A percentile compares a stretch with the other conserved stretches of the same genome.
These are phyloP conservation scores for Phytoseiulus persimilis DNA, from an alignment of 2,888 invertebrate species.

Conservation along the genomic window DNA sequence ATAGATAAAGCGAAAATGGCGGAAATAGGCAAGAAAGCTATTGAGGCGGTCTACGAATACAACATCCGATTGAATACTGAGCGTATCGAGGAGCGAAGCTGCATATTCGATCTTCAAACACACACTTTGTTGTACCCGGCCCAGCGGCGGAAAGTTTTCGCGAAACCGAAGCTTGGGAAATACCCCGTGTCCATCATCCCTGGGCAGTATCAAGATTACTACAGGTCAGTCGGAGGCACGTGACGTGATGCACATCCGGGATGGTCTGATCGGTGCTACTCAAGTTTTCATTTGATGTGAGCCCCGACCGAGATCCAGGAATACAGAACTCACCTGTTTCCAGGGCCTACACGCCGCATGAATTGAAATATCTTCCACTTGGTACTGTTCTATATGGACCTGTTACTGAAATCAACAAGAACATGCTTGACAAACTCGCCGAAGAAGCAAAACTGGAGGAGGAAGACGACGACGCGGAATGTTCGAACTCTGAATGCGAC, in stretches of 20 bases:
- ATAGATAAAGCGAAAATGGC: conserved; percentile 49
- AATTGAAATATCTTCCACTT: conserved; percentile 82
- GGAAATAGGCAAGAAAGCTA: conserved; percentile 70
- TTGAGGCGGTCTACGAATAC: conserved; percentile 77
- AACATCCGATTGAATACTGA: conserved; percentile 73
- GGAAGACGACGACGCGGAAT: conserved; percentile 51
- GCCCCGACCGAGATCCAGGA: conserved; percentile 47
- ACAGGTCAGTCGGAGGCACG: conserved; percentile 59
- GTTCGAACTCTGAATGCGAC: conserved; percentile 30
- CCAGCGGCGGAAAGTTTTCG: conserved; percentile 49
- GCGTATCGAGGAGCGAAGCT: conserved; percentile 63
- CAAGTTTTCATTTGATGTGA: no score
- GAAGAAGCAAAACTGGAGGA: not conserved
- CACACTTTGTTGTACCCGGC: conserved; percentile 68
- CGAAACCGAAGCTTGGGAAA: conserved; percentile 53
- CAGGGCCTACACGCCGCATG: conserved; percentile 64
- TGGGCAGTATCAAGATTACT: conserved; percentile 88
- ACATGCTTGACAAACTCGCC: conserved; percentile 16
- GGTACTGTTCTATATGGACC: conserved; percentile 72
- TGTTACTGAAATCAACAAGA: conserved; percentile 40
- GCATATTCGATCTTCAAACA: conserved; percentile 85
- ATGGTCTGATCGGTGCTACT: no score
- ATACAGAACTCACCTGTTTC: no score
- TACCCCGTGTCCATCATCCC: conserved; percentile 91
- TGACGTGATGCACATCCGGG: no score